Evolutionary conservation across 1,140 invertebrate species (phyloP).

Genomic region (Laupala kohalensis): DNA sequence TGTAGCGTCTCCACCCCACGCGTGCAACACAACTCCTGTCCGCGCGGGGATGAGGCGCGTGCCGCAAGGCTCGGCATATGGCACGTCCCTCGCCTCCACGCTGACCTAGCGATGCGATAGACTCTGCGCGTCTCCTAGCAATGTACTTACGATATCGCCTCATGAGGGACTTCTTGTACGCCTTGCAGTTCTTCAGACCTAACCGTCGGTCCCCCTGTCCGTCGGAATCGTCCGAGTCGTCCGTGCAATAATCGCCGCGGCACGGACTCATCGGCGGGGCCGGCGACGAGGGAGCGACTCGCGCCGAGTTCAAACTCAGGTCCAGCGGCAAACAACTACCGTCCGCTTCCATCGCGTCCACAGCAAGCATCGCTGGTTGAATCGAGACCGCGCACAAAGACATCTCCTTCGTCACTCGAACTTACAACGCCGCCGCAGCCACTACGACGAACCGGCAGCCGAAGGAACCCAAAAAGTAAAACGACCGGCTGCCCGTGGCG

Average conservation of each 20-base stretch:
- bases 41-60: not conserved
- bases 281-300: not conserved
- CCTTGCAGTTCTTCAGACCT: conserved; percentile 48
- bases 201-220: conserved; percentile 23
- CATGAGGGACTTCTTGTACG: conserved; percentile 79
- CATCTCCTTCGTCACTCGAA: no score
- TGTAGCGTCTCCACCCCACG: no score
- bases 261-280: conserved; percentile 19
- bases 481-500: not conserved
- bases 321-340: conserved; percentile 41
- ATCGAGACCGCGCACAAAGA: no score
- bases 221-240: conserved; percentile 64
- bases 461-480: no score
- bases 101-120: no score
- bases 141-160: conserved; percentile 73
- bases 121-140: no score
- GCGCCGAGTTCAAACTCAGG: conserved; percentile 34
- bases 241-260: conserved; percentile 49
- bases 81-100: no score
- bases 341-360: conserved; percentile 23
- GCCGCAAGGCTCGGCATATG: not conserved
- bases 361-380: not conserved
- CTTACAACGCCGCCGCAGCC: no score
- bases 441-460: no score
- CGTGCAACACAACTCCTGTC: not conserved